Base-by-base conservation (phyloP, 2,113 vertebrate species). In the Pelodiscus sinensis region DNA sequence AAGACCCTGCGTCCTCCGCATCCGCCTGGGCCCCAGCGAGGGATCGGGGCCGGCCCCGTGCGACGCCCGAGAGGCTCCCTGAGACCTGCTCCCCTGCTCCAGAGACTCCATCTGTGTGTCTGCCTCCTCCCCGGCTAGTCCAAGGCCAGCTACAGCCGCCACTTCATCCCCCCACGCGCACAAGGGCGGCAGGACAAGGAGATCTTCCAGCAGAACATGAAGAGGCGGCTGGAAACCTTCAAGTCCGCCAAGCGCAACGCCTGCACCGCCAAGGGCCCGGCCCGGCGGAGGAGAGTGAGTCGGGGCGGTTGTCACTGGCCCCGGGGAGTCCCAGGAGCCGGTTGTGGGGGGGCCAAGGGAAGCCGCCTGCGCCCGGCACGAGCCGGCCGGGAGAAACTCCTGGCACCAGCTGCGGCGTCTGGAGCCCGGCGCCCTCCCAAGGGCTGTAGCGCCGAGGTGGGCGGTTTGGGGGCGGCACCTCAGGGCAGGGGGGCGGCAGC, bases 191-290 rank as follows among this genome's bases (percentile, higher is more conserved):
- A 99, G 97, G 99, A 99, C 90, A 98, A 99, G 73, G 99, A 99
- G 96, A 98, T 99, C 94, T 99, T 99, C 96, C 98, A 99, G 97
- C 99, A 99, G 97, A 99, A 99, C 98, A 99, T 99, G 99, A 99
- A 98, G 97, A 98, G 98, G 88, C 98, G 99, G 19, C 98, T 99
- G 93, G 99, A 99, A 96, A 99, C 98, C 55, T 99, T 99, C 94
- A 99, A 99, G 87, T 99, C 99, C 93, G 99, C 98, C 77, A 98
- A 98, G 91, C 98, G 99, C 94, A 98, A 98, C 2, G 83, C 97
- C 89, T 98, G 97, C 93, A 95, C 97, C 84, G 97, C 98, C 97
- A 99, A 99, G 95, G 98, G 89, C 97, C 98, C 98, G 94, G 97
- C 96, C 52, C 97, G 99, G 16, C 98, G 98, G 96, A 99, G 99